A percentile compares a stretch with the other conserved stretches of the same genome.
Conservation (phyloP, 2,888 invertebrate species). For the Stenotaenia linearis region DNA sequence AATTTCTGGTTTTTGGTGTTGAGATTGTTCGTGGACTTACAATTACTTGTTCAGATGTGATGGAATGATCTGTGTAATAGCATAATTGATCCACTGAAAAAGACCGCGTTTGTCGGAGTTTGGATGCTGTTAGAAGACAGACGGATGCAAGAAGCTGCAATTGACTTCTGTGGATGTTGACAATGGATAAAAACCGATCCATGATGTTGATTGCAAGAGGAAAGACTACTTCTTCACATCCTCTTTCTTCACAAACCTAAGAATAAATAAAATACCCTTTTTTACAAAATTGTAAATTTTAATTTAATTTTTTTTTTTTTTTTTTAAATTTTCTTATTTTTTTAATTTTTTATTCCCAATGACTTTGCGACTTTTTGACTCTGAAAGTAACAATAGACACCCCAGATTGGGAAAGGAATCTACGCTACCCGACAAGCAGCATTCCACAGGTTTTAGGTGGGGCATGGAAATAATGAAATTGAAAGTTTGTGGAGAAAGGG, state of each 20-base stretch:
- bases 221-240: constrained; percentile 89
- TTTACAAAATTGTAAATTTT: neutral
- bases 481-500: constrained; percentile 43
- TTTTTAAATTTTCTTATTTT: neutral
- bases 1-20: neutral
- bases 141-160: constrained; percentile 87
- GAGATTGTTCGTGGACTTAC: constrained; percentile 58
- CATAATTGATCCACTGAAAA: constrained; percentile 64
- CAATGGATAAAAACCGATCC: constrained; percentile 84
- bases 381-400: neutral
- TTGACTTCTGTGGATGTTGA: constrained; percentile 74
- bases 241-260: constrained; percentile 89
- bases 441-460: constrained; percentile 6
- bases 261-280: constrained; percentile 40
- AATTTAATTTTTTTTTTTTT: too few species aligned
- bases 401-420: neutral
- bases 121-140: constrained; percentile 86
- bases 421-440: neutral
- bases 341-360: neutral
- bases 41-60: constrained; percentile 75
- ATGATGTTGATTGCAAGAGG: constrained; percentile 85
- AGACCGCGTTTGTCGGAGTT: constrained; percentile 80
- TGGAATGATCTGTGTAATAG: constrained; percentile 90
- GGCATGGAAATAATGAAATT: constrained; percentile 33
- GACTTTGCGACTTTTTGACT: neutral